phyloP scores from a whole-genome alignment of 2,888 invertebrate species.

The Heliothis peltigera region DNA sequence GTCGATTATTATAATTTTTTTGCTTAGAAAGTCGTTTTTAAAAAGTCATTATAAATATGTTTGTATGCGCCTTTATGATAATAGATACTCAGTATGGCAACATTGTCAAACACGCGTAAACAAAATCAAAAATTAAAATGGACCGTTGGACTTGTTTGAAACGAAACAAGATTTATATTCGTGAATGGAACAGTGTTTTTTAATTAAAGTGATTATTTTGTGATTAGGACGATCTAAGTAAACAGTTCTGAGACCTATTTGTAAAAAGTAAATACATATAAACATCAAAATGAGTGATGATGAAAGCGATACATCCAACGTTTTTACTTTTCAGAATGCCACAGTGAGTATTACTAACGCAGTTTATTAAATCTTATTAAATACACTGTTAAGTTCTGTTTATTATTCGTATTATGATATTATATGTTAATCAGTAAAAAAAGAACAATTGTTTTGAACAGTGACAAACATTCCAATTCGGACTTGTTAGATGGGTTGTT shows the following conservation, averaged over 20 bases:
- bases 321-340: slow-evolving; percentile 70
- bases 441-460: not conserved
- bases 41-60: too few species aligned
- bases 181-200: not conserved
- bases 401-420: not conserved
- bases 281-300: slow-evolving; percentile 68
- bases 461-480: not conserved
- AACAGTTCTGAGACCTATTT: not conserved
- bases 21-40: too few species aligned
- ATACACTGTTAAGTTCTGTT: too few species aligned
- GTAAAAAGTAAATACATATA: not conserved
- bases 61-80: not conserved
- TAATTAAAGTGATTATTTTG: not conserved
- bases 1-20: too few species aligned
- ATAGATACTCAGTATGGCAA: not conserved
- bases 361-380: not conserved
- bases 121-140: slow-evolving; percentile 7
- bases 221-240: slow-evolving; percentile 8
- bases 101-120: slow-evolving; percentile 1
- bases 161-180: not conserved
- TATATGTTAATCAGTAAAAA: not conserved
- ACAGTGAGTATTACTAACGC: slow-evolving; percentile 73
- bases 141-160: not conserved
- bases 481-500: too few species aligned
- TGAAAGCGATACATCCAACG: slow-evolving; percentile 72